Evolutionary conservation across 2,113 vertebrate genomes (phyloP).

Genomic region (Ictidomys tridecemlineatus): DNA sequence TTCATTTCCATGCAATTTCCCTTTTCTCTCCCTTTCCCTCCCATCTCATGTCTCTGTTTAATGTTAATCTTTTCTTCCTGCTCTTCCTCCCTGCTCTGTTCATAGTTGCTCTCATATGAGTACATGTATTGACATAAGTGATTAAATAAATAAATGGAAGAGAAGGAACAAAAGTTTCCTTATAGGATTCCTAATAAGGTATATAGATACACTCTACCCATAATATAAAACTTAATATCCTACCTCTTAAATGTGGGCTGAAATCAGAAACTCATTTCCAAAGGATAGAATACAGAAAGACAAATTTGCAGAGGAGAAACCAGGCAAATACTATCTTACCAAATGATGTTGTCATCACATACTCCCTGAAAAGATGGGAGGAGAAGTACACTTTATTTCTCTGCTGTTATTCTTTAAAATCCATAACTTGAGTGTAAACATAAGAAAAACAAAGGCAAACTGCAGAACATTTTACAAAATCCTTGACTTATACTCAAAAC

Average conservation of each 20-base stretch:
- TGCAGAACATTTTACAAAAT: background rate
- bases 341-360: background rate
- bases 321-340: background rate
- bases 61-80: no score
- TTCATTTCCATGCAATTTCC: no score
- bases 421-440: background rate
- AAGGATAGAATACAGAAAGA: background rate
- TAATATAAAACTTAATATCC: background rate
- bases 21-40: no score
- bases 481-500: background rate
- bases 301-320: background rate
- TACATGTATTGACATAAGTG: background rate
- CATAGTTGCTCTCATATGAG: no score
- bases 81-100: no score
- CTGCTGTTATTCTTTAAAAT: slow-evolving; percentile 23
- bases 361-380: background rate
- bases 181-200: background rate
- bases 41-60: no score
- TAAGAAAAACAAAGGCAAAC: slow-evolving; percentile 11
- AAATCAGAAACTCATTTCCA: slow-evolving; percentile 42
- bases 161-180: background rate
- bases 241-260: background rate
- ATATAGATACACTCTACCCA: background rate
- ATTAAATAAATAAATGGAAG: background rate
- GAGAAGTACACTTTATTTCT: background rate